These are phyloP conservation scores for Siniperca knerii DNA, from an alignment of 2,113 vertebrate genomes.

Conservation along the genomic window DNA sequence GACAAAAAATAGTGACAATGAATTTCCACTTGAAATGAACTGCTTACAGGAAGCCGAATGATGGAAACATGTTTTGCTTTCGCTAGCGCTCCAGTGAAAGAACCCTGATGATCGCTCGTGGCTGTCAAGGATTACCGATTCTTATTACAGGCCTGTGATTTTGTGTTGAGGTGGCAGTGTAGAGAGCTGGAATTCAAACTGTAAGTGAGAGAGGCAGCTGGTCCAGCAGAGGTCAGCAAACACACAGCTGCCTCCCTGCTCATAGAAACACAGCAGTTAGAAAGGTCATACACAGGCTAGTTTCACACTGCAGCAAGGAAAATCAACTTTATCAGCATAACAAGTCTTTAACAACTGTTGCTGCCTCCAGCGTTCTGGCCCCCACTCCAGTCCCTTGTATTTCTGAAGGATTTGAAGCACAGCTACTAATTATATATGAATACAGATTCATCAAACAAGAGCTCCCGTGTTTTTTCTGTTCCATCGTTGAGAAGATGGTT, in stretches of 20 bases:
- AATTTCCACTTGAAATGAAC: background rate
- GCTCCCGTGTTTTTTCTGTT: background rate
- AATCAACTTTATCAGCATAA: too few species aligned
- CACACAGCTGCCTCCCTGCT: background rate
- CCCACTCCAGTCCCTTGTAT: background rate
- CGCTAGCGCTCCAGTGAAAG: background rate
- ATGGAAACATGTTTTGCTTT: background rate
- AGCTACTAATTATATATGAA: background rate
- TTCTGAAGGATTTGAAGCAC: background rate
- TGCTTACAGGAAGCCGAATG: background rate
- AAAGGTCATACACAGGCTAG: background rate
- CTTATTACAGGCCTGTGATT: background rate
- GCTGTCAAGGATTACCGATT: too few species aligned
- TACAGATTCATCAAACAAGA: background rate
- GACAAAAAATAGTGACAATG: background rate
- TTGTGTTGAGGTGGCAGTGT: background rate
- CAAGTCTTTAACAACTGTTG: background rate
- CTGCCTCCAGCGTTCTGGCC: background rate
- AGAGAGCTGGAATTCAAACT: too few species aligned
- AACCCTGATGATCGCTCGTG: background rate
- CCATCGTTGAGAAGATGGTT: background rate
- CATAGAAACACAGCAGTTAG: constrained; percentile 7
- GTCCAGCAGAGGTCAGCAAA: constrained; percentile 67
- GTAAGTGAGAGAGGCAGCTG: background rate
- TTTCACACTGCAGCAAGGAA: background rate